Base-by-base conservation (phyloP, 2,888 invertebrate species). In the Diachrysia chrysitis region DNA sequence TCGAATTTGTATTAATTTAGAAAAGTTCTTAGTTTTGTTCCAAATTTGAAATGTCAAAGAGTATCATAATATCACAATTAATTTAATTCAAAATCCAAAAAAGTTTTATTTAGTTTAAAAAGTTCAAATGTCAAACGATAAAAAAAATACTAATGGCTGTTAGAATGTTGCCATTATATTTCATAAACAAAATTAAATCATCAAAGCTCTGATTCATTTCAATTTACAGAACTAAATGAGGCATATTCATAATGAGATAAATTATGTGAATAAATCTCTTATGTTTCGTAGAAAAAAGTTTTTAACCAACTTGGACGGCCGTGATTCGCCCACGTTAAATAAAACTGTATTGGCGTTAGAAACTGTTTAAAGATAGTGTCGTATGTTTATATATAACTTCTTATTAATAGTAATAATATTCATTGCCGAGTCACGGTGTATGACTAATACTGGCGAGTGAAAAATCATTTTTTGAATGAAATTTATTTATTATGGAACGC, bases 321-420 rank as follows among this genome's bases (percentile, higher is more conserved):
- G 54, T 72, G 68, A 70, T 68, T 60, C 76, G 56, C 83, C 82
- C 76, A 82, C 82, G 60, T 0, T 12, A 37, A 58, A 73, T 78
- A 76, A 74, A 75, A 72, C 66, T 54, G 53, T 72, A 74, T 76
- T 77, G 75, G 64, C 65, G 65, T 73, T 67, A 66, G 55, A 70
- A 14, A 66, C 63, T 32, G 61, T 74, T 59, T 78, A 72, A 68
- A 79, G 46, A 72, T 78, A 73, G 70, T 69, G 57, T 61, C n/a
- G 32, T 68, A 35, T 17, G 17, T 69, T 68, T 70, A 82, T 82
- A 81, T 79, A 71, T 78, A 82, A 63, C 29, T 55, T 23, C 62
- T 74, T 82, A 73, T 76, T 74, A 72, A 83, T 81, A 82, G 73
- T 67, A 66, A 37, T 71, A 29, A 21, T 68, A 64, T 67, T 68